phyloP scores from a whole-genome alignment of 2,888 invertebrate species.

The Chrysodeixis includens region DNA sequence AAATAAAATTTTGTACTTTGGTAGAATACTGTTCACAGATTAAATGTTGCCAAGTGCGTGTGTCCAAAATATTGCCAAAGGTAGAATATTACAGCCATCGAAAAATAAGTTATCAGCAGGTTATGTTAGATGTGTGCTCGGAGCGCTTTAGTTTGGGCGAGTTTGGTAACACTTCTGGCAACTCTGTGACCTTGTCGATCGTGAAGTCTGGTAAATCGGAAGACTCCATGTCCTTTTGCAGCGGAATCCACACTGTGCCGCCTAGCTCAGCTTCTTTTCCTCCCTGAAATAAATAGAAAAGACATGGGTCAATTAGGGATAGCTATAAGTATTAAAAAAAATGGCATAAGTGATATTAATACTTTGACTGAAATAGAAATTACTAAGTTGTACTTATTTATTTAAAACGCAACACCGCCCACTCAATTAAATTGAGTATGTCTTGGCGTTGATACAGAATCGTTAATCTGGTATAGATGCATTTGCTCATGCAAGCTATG shows the following conservation, averaged over 20 bases:
- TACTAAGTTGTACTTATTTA: not conserved
- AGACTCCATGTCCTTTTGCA: conserved; percentile 85
- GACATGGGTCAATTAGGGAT: not conserved
- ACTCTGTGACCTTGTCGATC: conserved; percentile 90
- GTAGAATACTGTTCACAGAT: conserved; percentile 62
- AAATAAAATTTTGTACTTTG: conserved; percentile 59
- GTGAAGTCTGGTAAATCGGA: conserved; percentile 91
- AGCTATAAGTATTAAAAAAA: no score
- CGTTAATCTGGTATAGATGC: conserved; percentile 27
- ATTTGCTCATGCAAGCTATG: conserved; percentile 9
- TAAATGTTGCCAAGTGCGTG: conserved; percentile 25
- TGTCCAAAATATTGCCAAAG: conserved; percentile 41
- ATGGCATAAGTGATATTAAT: no score
- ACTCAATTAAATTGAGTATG: conserved; percentile 20
- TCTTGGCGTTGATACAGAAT: conserved; percentile 35
- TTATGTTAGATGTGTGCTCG: conserved; percentile 52
- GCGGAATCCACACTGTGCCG: conserved; percentile 94
- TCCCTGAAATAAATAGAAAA: conserved; percentile 84
- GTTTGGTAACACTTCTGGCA: conserved; percentile 90
- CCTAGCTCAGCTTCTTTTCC: conserved; percentile 93
- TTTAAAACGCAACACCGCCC: not conserved
- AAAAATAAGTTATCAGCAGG: conserved; percentile 59
- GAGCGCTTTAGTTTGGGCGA: conserved; percentile 82
- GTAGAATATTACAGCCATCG: conserved; percentile 56
- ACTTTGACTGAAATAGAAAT: not conserved